Evolutionary conservation across 2,888 invertebrate species (phyloP).

Genomic region (Agrenia bidenticulata): DNA sequence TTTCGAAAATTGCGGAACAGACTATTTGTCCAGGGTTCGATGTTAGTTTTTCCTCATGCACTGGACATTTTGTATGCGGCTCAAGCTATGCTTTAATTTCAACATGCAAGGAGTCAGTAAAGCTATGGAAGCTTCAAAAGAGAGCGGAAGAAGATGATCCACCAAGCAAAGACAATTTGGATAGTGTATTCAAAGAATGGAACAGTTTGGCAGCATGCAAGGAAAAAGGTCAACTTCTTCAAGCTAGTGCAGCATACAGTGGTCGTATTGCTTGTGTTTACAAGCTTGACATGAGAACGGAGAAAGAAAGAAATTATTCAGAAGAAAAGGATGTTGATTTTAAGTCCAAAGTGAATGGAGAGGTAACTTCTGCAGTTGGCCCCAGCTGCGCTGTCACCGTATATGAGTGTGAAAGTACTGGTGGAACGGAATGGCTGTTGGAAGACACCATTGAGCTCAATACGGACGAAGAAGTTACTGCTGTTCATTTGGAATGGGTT

Average conservation of each 20-base stretch:
- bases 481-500: slow-evolving; percentile 96
- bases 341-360: slow-evolving; percentile 12
- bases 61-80: slow-evolving; percentile 53
- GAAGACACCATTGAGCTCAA: slow-evolving; percentile 94
- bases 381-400: slow-evolving; percentile 71
- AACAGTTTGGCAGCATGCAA: slow-evolving; percentile 46
- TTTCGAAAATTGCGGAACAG: slow-evolving; percentile 49
- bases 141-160: slow-evolving; percentile 30
- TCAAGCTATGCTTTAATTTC: slow-evolving; percentile 51
- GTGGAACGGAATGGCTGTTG: slow-evolving; percentile 81
- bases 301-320: slow-evolving; percentile 25
- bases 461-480: slow-evolving; percentile 56
- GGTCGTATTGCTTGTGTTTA: slow-evolving; percentile 97
- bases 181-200: slow-evolving; percentile 47
- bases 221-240: slow-evolving; percentile 61
- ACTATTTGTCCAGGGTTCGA: slow-evolving; percentile 44
- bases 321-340: slow-evolving; percentile 36
- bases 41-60: slow-evolving; percentile 51
- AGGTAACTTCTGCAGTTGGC: slow-evolving; percentile 41
- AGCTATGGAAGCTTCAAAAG: slow-evolving; percentile 50
- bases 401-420: slow-evolving; percentile 98
- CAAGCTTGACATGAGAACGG: slow-evolving; percentile 70
- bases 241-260: slow-evolving; percentile 95
- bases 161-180: slow-evolving; percentile 23
- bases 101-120: slow-evolving; percentile 49